Evolutionary conservation across 2,888 invertebrate genomes (phyloP).

Genomic region (Leptodirus hochenwartii): DNA sequence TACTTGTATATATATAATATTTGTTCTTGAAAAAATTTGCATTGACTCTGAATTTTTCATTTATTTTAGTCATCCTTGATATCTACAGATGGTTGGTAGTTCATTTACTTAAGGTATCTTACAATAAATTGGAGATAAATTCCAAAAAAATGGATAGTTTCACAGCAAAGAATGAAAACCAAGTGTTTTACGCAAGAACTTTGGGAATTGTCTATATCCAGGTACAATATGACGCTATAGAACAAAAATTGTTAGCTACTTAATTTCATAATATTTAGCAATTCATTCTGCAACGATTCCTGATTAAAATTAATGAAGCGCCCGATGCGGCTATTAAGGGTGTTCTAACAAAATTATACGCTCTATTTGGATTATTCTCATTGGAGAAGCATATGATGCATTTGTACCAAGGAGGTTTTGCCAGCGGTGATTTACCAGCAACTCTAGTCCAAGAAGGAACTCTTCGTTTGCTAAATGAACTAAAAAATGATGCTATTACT

Average conservation of each 20-base stretch:
- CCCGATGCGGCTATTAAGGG: constrained; percentile 30
- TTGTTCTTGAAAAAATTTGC: constrained; percentile 5
- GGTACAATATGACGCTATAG: no score
- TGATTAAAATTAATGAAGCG: constrained; percentile 26
- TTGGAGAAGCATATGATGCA: constrained; percentile 60
- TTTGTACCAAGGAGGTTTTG: constrained; percentile 50
- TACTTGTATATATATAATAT: no score
- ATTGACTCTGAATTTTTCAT: no score
- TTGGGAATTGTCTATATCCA: constrained; percentile 68
- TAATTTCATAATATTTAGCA: constrained; percentile 26
- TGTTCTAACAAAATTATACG: constrained; percentile 39
- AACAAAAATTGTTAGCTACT: background rate
- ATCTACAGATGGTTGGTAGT: constrained; percentile 70
- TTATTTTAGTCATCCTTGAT: constrained; percentile 38
- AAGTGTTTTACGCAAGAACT: constrained; percentile 64
- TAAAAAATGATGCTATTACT: constrained; percentile 57
- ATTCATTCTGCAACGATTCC: constrained; percentile 33
- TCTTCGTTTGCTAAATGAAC: constrained; percentile 36
- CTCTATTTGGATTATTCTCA: constrained; percentile 47
- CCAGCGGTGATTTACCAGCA: constrained; percentile 33
- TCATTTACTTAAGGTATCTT: constrained; percentile 51
- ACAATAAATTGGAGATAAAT: constrained; percentile 36
- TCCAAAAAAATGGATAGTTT: constrained; percentile 42
- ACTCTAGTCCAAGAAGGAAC: constrained; percentile 47
- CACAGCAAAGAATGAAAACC: constrained; percentile 64